A percentile compares a stretch with the other conserved stretches of the same genome.
Evolutionary conservation across 2,797 vertebrate species (phyloP).

Genomic region (Clangula hyemalis): DNA sequence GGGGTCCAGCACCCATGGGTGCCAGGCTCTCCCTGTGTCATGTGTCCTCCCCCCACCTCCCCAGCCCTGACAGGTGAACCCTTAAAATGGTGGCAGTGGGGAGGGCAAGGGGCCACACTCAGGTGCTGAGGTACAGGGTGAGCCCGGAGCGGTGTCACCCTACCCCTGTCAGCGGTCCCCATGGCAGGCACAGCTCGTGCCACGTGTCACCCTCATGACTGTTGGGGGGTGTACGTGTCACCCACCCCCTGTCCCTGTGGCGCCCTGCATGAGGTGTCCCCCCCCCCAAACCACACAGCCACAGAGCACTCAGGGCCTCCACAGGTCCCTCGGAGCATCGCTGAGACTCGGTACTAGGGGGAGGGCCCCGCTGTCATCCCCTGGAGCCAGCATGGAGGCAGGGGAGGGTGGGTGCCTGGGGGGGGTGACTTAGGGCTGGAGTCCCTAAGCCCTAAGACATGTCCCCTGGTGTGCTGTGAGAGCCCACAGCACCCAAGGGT

Average conservation of each 20-base stretch:
- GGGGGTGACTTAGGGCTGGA: no score
- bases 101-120: accelerated
- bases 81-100: background rate
- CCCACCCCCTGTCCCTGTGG: background rate
- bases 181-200: no score
- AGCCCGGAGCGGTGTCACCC: background rate
- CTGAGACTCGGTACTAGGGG: background rate
- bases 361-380: background rate
- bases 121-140: background rate
- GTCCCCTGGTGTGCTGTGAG: no score
- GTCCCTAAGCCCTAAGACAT: no score
- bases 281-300: background rate
- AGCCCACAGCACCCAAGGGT: no score
- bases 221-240: background rate
- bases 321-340: background rate
- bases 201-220: background rate
- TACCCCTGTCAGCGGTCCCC: background rate
- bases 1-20: background rate
- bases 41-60: background rate
- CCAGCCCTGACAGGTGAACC: background rate
- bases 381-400: no score
- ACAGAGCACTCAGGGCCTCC: background rate
- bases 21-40: background rate
- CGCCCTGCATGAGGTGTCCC: background rate
- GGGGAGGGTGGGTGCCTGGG: no score